Percentiles rank a stretch among this genome's conserved stretches.
Conservation (phyloP, 2,888 invertebrate genomes). For the Eutolmus rufibarbis region DNA sequence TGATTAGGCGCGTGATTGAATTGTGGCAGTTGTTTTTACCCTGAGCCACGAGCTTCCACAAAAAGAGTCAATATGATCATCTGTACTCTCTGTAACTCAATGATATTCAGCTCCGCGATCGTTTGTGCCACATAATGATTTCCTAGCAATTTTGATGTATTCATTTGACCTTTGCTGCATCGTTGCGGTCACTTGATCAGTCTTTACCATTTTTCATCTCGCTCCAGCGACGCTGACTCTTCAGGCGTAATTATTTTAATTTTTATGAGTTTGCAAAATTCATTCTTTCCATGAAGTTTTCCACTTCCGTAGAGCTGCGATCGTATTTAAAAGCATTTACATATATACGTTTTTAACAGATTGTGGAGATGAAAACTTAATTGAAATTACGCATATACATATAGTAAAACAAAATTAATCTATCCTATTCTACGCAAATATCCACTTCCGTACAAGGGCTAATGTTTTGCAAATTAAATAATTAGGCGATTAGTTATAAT, state of each 20-base stretch:
- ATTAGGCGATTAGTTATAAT: too few species aligned
- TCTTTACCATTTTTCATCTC: not conserved
- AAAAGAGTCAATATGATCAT: not conserved
- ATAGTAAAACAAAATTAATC: too few species aligned
- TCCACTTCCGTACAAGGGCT: too few species aligned
- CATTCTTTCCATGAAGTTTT: not conserved
- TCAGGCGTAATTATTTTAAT: not conserved
- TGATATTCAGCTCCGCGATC: not conserved
- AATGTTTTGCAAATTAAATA: too few species aligned
- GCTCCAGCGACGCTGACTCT: not conserved
- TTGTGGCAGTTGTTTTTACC: not conserved
- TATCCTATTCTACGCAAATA: too few species aligned
- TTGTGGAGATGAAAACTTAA: not conserved
- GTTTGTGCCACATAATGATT: not conserved
- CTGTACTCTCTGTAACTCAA: not conserved
- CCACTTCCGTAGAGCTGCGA: not conserved
- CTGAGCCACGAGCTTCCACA: not conserved
- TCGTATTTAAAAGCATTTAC: not conserved
- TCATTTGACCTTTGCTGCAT: conserved; percentile 26
- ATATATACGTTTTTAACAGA: not conserved
- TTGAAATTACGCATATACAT: not conserved
- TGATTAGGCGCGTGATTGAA: not conserved
- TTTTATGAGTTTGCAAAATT: not conserved
- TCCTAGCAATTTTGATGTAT: not conserved
- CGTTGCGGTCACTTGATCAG: conserved; percentile 5